phyloP scores from a whole-genome alignment of 2,888 invertebrate genomes.

The Diabrotica balteata region DNA sequence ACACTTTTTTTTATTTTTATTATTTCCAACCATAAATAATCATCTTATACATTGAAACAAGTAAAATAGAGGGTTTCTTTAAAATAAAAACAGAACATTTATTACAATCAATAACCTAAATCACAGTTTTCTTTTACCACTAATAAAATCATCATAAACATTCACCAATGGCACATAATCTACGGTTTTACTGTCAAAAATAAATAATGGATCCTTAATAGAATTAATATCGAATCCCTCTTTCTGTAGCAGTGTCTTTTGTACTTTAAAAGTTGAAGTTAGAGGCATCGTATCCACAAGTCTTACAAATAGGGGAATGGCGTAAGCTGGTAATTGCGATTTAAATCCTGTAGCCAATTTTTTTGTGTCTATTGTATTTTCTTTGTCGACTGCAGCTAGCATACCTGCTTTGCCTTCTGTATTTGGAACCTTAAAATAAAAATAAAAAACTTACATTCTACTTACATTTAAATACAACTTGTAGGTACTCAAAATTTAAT shows the following conservation, averaged over 20 bases:
- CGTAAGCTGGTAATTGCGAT: constrained; percentile 81
- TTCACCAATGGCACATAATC: constrained; percentile 51
- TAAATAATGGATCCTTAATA: constrained; percentile 76
- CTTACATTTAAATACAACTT: too few relatives aligned
- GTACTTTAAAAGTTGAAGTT: constrained; percentile 91
- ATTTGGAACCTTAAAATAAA: constrained; percentile 69
- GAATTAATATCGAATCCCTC: constrained; percentile 82
- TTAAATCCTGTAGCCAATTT: constrained; percentile 72
- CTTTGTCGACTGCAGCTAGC: constrained; percentile 84
- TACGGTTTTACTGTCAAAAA: constrained; percentile 58
- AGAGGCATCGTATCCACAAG: constrained; percentile 79
- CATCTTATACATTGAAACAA: too few relatives aligned
- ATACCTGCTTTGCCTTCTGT: constrained; percentile 92
- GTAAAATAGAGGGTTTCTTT: too few relatives aligned
- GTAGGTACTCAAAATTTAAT: too few relatives aligned
- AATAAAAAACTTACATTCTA: not conserved
- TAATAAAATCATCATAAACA: constrained; percentile 52
- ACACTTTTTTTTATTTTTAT: too few relatives aligned
- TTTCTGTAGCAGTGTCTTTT: constrained; percentile 84
- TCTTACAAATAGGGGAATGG: constrained; percentile 88
- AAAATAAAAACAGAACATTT: too few relatives aligned
- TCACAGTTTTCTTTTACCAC: constrained; percentile 45
- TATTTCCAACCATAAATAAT: too few relatives aligned
- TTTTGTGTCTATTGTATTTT: constrained; percentile 66
- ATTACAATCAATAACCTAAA: not conserved